Evolutionary conservation across 2,113 vertebrate genomes (phyloP).

Genomic region (Gasterosteus aculeatus): DNA sequence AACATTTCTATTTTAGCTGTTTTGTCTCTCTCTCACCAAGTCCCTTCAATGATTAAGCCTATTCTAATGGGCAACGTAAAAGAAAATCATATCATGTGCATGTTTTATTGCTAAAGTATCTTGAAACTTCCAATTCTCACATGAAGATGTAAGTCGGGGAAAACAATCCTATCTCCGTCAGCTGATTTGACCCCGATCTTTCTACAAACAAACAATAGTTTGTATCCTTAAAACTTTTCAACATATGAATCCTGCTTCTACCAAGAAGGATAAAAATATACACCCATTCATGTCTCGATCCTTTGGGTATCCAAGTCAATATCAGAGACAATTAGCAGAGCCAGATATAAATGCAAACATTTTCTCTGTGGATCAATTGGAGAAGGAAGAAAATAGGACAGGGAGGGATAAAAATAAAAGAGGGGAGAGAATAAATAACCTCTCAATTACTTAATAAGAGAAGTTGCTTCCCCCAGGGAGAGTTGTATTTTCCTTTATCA

Average conservation of each 20-base stretch:
- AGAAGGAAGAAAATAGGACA: constrained; percentile 31
- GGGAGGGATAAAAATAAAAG: constrained; percentile 7
- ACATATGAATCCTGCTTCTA: constrained; percentile 18
- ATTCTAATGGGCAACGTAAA: neutral
- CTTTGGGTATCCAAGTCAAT: constrained; percentile 37
- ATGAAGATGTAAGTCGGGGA: neutral
- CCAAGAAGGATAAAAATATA: constrained; percentile 38
- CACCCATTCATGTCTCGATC: constrained; percentile 35
- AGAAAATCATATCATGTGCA: too few relatives aligned
- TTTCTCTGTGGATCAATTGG: constrained; percentile 13
- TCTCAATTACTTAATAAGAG: constrained; percentile 32
- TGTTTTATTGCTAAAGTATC: neutral
- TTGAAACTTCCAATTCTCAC: neutral
- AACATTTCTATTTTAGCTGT: neutral
- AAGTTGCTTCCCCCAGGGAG: constrained; percentile 38
- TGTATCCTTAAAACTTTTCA: neutral
- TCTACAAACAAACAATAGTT: neutral
- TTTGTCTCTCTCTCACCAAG: neutral
- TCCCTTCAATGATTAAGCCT: neutral
- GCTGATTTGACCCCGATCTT: neutral
- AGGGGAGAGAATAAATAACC: neutral
- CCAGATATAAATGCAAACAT: constrained; percentile 41
- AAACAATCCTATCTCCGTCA: neutral
- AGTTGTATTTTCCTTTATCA: constrained; percentile 27
- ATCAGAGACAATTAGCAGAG: constrained; percentile 40